phyloP scores from a whole-genome alignment of 2,113 vertebrate species.

The Trinectes maculatus region DNA sequence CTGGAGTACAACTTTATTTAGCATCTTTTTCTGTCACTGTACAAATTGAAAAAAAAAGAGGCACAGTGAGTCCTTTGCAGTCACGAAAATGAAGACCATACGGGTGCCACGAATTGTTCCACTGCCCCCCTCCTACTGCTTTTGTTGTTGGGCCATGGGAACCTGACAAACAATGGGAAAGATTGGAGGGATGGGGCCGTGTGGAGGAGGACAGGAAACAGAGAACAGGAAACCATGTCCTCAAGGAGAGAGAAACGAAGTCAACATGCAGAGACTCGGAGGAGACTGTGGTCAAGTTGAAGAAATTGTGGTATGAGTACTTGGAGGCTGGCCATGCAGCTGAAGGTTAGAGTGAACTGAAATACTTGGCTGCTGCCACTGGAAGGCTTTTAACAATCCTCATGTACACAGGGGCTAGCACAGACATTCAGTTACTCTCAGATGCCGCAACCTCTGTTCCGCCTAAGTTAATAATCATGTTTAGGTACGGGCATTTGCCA shows the following conservation, averaged over 20 bases:
- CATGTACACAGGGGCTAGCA: conserved; percentile 14
- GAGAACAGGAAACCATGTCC: conserved; percentile 70
- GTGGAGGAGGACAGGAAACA: conserved; percentile 68
- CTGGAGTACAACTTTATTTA: conserved; percentile 36
- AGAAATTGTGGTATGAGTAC: conserved; percentile 48
- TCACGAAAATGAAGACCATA: conserved; percentile 73
- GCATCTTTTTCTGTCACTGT: background rate
- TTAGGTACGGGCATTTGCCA: conserved; percentile 37
- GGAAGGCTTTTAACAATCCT: conserved; percentile 38
- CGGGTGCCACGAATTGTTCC: conserved; percentile 67
- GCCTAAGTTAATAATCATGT: conserved; percentile 29
- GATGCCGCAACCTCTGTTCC: conserved; percentile 26
- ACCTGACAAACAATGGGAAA: conserved; percentile 68
- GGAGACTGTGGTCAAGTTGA: conserved; percentile 62
- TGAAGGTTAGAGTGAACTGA: conserved; percentile 45
- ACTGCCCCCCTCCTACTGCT: conserved; percentile 65
- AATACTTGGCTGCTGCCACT: conserved; percentile 29
- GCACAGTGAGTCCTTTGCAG: conserved; percentile 51
- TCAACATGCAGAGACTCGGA: conserved; percentile 53
- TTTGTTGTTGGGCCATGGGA: conserved; percentile 73
- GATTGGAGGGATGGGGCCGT: conserved; percentile 44
- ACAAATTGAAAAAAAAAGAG: conserved; percentile 51
- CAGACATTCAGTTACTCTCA: no score
- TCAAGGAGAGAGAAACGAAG: conserved; percentile 59
- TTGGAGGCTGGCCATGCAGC: conserved; percentile 63